These are phyloP conservation scores for Chymomyza costata DNA, from an alignment of 1,140 invertebrate genomes.

Conservation along the genomic window DNA sequence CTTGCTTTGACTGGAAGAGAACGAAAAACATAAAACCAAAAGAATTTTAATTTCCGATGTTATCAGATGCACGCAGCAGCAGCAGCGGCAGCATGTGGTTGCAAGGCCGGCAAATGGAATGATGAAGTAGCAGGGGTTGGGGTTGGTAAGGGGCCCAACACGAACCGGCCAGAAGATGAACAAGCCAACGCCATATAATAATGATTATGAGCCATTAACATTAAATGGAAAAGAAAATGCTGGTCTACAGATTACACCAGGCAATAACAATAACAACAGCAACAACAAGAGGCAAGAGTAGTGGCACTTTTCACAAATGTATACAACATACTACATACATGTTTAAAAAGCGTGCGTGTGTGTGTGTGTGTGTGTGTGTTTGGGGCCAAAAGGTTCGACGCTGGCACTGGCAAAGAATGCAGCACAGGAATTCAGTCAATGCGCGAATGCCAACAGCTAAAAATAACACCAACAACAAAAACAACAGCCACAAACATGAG, in stretches of 20 bases:
- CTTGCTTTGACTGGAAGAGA: constrained; percentile 23
- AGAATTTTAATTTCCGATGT: constrained; percentile 74
- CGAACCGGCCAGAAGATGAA: constrained; percentile 40
- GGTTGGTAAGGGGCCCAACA: not conserved
- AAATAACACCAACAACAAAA: constrained; percentile 56
- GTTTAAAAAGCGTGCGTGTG: no score
- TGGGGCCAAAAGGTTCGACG: constrained; percentile 15
- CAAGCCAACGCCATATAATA: constrained; percentile 72
- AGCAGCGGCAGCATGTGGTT: constrained; percentile 21
- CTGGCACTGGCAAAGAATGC: constrained; percentile 47
- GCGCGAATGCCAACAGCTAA: constrained; percentile 48
- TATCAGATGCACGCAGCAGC: constrained; percentile 68
- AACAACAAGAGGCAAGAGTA: constrained; percentile 11
- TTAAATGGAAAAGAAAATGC: constrained; percentile 74
- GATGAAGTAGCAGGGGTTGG: constrained; percentile 9
- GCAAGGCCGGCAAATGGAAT: constrained; percentile 24
- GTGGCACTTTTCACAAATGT: constrained; percentile 2
- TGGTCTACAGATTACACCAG: constrained; percentile 69
- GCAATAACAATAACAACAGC: no score
- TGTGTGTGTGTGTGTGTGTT: no score
- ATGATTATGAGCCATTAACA: constrained; percentile 74
- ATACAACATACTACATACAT: no score
- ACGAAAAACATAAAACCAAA: constrained; percentile 66
- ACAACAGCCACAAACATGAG: not conserved
- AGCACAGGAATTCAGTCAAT: constrained; percentile 53